Evolutionary conservation across 2,113 vertebrate genomes (phyloP).

Genomic region (Onychorhynchus coronatus): DNA sequence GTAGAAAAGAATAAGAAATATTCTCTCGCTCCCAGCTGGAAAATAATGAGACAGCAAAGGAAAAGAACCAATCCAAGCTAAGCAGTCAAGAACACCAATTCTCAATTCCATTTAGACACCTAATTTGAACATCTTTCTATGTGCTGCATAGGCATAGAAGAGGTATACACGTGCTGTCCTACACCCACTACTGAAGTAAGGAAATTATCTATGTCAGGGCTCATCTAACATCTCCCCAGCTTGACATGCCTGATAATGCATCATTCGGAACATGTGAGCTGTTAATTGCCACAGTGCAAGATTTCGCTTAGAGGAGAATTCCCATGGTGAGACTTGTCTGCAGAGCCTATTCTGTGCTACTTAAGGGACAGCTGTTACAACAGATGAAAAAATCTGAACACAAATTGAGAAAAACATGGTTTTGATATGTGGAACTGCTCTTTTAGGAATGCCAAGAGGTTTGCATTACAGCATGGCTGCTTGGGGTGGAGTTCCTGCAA

Average conservation of each 20-base stretch:
- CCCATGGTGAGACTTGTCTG: not conserved
- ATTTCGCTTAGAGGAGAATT: slow-evolving; percentile 48
- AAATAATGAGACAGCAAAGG: not conserved
- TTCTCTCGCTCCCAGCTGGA: not conserved
- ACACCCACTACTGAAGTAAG: not conserved
- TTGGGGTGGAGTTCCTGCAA: not conserved
- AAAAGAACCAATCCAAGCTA: not conserved
- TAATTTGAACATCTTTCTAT: not conserved
- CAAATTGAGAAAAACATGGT: slow-evolving; percentile 5
- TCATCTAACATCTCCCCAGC: not conserved
- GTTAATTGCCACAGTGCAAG: slow-evolving; percentile 10
- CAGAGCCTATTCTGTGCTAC: not conserved
- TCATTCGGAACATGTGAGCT: not conserved
- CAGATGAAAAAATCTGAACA: slow-evolving; percentile 44
- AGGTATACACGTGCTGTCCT: not conserved
- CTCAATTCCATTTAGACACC: not conserved
- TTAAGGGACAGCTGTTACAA: slow-evolving; percentile 54
- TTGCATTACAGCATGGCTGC: not conserved
- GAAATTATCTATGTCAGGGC: not conserved
- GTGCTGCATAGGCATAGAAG: not conserved
- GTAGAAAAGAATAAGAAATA: not conserved
- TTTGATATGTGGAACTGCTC: slow-evolving; percentile 31
- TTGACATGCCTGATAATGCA: not conserved
- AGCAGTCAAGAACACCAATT: not conserved
- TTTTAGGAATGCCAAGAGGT: slow-evolving; percentile 16